Percentiles rank a stretch among this genome's conserved stretches.
phyloP scores from a whole-genome alignment of 2,113 vertebrate genomes.

The Oncorhynchus nerka region DNA sequence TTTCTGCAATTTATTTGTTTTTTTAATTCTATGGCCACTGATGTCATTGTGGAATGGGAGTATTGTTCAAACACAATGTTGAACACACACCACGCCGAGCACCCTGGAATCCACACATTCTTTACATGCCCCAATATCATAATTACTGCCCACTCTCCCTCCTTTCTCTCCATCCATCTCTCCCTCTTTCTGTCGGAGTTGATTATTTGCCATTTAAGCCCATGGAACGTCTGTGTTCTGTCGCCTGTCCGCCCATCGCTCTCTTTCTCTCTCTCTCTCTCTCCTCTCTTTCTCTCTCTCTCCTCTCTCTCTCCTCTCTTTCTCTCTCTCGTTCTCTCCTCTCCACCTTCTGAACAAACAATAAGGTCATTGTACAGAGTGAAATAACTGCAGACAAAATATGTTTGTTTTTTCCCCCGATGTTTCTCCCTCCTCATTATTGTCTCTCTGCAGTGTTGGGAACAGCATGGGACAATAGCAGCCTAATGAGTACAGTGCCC shows the following conservation, averaged over 20 bases:
- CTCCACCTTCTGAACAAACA: constrained; percentile 40
- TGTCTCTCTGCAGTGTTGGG: constrained; percentile 20
- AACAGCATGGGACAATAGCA: background rate
- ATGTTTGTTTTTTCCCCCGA: too few species aligned
- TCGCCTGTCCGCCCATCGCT: background rate
- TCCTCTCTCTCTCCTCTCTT: too few species aligned
- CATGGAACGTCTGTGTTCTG: background rate
- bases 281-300: background rate
- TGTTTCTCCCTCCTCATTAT: constrained; percentile 9
- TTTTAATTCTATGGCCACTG: constrained; percentile 17
- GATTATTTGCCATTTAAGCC: background rate
- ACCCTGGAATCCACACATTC: constrained; percentile 45
- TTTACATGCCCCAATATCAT: constrained; percentile 34
- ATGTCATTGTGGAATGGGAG: constrained; percentile 44
- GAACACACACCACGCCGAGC: constrained; percentile 20
- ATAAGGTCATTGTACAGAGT: constrained; percentile 43
- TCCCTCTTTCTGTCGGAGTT: too few species aligned
- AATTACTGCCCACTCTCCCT: background rate
- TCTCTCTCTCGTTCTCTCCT: background rate
- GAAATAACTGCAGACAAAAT: constrained; percentile 38
- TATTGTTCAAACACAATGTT: constrained; percentile 32
- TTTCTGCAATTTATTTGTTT: constrained; percentile 32
- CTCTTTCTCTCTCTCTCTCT: too few species aligned
- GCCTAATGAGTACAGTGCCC: constrained; percentile 23
- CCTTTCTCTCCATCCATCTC: background rate